phyloP scores from a whole-genome alignment of 2,113 vertebrate species.

The Alexandromys fortis region DNA sequence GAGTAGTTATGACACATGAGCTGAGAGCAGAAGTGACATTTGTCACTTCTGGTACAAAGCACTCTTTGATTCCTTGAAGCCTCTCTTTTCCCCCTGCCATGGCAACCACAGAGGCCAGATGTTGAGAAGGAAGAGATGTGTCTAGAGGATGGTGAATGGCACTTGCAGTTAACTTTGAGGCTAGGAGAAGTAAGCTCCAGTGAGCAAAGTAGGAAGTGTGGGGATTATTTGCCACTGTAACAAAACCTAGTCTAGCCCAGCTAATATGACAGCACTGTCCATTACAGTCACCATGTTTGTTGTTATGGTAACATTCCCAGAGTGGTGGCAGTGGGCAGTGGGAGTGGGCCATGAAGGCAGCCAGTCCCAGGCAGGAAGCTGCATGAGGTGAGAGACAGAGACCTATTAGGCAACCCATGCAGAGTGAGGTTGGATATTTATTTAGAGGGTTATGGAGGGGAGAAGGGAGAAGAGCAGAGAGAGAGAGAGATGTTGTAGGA shows the following conservation, averaged over 20 bases:
- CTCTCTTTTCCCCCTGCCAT: neutral
- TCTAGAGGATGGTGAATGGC: neutral
- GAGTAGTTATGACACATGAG: conserved; percentile 52
- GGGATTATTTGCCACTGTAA: neutral
- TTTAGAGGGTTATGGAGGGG: too few relatives aligned
- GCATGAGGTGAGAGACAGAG: too few relatives aligned
- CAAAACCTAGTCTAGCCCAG: neutral
- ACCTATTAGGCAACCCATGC: too few relatives aligned
- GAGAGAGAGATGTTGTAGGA: too few relatives aligned
- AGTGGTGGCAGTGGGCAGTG: too few relatives aligned
- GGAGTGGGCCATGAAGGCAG: too few relatives aligned
- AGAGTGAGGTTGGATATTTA: too few relatives aligned
- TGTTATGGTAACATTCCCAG: too few relatives aligned
- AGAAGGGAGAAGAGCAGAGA: too few relatives aligned
- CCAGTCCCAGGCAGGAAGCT: too few relatives aligned
- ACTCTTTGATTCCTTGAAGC: neutral
- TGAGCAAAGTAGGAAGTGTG: neutral
- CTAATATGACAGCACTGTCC: neutral
- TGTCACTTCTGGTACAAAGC: conserved; percentile 57
- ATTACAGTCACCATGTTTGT: neutral
- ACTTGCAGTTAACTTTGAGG: neutral
- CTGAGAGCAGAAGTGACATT: neutral
- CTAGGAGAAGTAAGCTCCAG: neutral
- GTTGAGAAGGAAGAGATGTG: neutral
- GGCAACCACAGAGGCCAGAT: neutral